phyloP scores from a whole-genome alignment of 1,140 invertebrate species.

The Ditylenchus dipsaci region DNA sequence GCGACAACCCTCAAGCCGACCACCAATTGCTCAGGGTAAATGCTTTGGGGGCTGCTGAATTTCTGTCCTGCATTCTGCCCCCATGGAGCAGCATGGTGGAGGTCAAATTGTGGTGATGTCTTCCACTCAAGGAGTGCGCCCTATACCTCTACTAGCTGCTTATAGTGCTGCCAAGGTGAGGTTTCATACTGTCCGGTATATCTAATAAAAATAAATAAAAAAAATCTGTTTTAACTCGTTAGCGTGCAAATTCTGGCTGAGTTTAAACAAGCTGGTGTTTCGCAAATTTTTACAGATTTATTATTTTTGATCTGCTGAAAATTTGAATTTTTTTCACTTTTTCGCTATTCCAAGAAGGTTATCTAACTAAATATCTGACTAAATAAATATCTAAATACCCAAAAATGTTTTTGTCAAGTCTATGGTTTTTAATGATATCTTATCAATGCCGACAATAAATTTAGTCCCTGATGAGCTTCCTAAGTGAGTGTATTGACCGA shows the following conservation, averaged over 20 bases:
- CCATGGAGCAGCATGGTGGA: slow-evolving; percentile 51
- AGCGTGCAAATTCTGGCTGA: too few relatives aligned
- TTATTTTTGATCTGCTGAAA: too few relatives aligned
- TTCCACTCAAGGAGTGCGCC: slow-evolving; percentile 48
- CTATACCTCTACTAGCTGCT: slow-evolving; percentile 51
- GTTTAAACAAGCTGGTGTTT: too few relatives aligned
- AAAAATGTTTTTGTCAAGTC: neutral
- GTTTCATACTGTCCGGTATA: too few relatives aligned
- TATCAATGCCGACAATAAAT: neutral
- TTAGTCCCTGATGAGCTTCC: slow-evolving; percentile 47
- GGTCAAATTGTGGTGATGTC: slow-evolving; percentile 55
- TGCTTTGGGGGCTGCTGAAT: slow-evolving; percentile 51
- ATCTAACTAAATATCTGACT: neutral
- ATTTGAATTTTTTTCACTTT: too few relatives aligned
- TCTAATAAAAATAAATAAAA: too few relatives aligned
- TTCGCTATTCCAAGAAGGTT: too few relatives aligned
- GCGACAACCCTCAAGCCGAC: slow-evolving; percentile 49
- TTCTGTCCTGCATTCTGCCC: slow-evolving; percentile 49
- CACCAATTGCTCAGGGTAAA: slow-evolving; percentile 50
- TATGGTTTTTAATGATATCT: neutral
- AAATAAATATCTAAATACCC: slow-evolving; percentile 3
- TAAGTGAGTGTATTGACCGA: slow-evolving; percentile 49
- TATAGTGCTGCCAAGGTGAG: slow-evolving; percentile 46
- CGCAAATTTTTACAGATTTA: too few relatives aligned
- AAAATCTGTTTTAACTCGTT: too few relatives aligned